A percentile compares a stretch with the other conserved stretches of the same genome.
These are phyloP conservation scores for Sturmia bella DNA, from an alignment of 2,888 invertebrate species.

Conservation along the genomic window DNA sequence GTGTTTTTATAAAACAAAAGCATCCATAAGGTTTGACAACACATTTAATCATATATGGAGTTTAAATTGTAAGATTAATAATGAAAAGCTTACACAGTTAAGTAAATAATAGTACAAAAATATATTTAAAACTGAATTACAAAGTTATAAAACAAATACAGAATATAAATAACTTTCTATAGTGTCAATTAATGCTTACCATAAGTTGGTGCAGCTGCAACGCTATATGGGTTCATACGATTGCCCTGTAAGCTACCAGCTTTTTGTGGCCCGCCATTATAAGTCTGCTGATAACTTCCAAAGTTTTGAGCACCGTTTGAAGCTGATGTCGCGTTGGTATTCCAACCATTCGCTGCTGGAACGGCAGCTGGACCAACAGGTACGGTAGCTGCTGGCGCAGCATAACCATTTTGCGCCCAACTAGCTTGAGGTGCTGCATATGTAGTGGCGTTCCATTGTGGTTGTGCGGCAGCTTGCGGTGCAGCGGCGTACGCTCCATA, in stretches of 20 bases:
- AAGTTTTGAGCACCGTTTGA: constrained; percentile 71
- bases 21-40: constrained; percentile 38
- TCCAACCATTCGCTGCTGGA: constrained; percentile 71
- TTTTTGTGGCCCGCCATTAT: constrained; percentile 91
- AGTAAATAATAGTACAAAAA: constrained; percentile 36
- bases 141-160: constrained; percentile 33
- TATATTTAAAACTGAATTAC: constrained; percentile 35
- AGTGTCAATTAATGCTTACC: constrained; percentile 73
- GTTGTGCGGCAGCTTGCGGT: constrained; percentile 70
- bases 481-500: constrained; percentile 71
- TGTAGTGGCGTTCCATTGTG: constrained; percentile 68
- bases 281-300: constrained; percentile 90
- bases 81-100: constrained; percentile 50
- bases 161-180: not conserved
- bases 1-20: constrained; percentile 36
- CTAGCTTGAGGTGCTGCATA: constrained; percentile 64
- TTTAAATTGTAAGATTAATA: constrained; percentile 37
- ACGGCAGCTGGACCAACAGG: constrained; percentile 69
- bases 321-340: constrained; percentile 69
- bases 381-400: constrained; percentile 70
- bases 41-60: constrained; percentile 51
- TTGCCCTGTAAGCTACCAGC: constrained; percentile 86
- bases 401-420: constrained; percentile 72
- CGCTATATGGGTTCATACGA: constrained; percentile 86
- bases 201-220: constrained; percentile 75